Conservation (phyloP, 1,140 invertebrate species). For the Diploscapter pachys region DNA sequence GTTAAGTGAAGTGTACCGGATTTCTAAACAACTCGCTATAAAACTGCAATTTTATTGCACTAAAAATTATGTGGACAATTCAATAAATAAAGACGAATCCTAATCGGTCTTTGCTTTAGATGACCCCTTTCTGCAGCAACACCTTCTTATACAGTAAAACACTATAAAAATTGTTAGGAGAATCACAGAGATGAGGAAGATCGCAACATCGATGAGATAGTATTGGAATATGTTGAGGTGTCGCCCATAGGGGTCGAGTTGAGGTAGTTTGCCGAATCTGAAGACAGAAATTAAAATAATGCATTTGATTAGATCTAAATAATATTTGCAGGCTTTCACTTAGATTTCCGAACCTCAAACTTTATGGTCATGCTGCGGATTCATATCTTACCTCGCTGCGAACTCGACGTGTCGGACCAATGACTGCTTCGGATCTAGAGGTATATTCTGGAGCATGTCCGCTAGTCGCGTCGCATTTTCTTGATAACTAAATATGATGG, state of each 20-base stretch:
- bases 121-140: too few relatives aligned
- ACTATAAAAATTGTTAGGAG: too few relatives aligned
- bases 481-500: background rate
- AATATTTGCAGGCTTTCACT: background rate
- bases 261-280: constrained; percentile 4
- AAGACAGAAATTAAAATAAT: background rate
- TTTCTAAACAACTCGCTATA: too few relatives aligned
- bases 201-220: constrained; percentile 8
- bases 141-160: too few relatives aligned
- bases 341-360: background rate
- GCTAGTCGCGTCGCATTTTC: constrained; percentile 4
- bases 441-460: constrained; percentile 7
- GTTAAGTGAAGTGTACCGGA: too few relatives aligned
- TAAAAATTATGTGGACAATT: too few relatives aligned
- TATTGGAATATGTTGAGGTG: constrained; percentile 3
- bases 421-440: constrained; percentile 6
- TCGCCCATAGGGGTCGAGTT: background rate
- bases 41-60: too few relatives aligned
- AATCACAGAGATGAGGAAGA: background rate
- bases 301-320: too few relatives aligned
- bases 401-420: constrained; percentile 20
- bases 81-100: too few relatives aligned
- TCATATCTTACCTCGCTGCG: constrained; percentile 14
- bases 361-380: too few relatives aligned
- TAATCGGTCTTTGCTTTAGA: too few relatives aligned